Evolutionary conservation across 2,113 vertebrate species (phyloP).

Genomic region (Mugil cephalus): DNA sequence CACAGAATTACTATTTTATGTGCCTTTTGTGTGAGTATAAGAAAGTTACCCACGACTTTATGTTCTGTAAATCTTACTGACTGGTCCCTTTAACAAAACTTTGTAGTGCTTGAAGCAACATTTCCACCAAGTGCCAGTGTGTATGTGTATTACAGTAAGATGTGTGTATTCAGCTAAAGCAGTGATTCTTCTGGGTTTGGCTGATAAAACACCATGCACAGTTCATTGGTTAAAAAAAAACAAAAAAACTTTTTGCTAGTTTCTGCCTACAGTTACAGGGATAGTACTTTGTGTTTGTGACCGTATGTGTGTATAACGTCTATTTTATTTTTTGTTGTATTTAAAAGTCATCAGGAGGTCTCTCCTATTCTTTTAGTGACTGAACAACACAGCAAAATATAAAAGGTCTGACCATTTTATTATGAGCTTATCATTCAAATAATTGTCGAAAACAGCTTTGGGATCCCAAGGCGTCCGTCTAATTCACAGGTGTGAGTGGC

Average conservation of each 20-base stretch:
- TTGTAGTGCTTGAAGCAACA: neutral
- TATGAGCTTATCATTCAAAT: conserved; percentile 25
- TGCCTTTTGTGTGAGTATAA: no score
- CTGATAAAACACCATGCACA: conserved; percentile 37
- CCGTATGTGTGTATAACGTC: neutral
- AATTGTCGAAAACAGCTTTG: conserved; percentile 7
- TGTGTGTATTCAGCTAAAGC: conserved; percentile 22
- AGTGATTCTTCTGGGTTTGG: conserved; percentile 30
- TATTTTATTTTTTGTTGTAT: neutral
- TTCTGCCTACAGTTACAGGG: conserved; percentile 29
- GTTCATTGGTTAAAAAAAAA: conserved; percentile 32
- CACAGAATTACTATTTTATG: no score
- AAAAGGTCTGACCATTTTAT: no score
- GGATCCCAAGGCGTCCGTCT: conserved; percentile 32
- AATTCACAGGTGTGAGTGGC: conserved; percentile 31
- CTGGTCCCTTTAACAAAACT: neutral
- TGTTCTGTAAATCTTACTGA: neutral
- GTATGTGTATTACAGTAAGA: conserved; percentile 17
- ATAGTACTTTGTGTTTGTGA: neutral
- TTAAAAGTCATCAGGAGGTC: neutral
- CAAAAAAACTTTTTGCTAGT: conserved; percentile 14
- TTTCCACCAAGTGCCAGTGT: conserved; percentile 2
- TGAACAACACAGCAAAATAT: conserved; percentile 3
- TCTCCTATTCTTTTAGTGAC: conserved; percentile 1
- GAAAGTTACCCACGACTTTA: neutral